Percentiles rank a stretch among this genome's conserved stretches.
Conservation (phyloP, 2,797 vertebrate species). For the Spea hammondii region DNA sequence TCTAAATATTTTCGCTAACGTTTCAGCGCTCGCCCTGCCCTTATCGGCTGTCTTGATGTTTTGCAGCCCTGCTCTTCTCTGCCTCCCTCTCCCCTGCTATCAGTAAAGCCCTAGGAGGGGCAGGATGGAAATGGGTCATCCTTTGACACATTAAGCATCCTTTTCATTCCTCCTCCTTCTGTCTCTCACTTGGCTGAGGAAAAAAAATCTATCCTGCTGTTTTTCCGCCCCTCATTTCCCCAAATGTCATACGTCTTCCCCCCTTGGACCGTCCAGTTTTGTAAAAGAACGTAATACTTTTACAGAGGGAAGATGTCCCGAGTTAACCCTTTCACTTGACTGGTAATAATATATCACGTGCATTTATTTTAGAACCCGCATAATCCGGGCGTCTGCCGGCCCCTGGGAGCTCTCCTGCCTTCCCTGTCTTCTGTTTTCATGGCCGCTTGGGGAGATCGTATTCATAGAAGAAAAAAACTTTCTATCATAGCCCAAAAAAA, state of each 20-base stretch:
- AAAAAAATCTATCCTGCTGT: conserved; percentile 2
- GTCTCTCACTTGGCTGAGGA: conserved; percentile 17
- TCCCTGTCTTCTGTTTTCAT: too few relatives aligned
- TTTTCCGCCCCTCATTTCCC: conserved; percentile 13
- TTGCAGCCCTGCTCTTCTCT: conserved; percentile 65
- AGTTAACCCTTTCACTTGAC: too few relatives aligned
- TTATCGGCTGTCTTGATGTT: conserved; percentile 78
- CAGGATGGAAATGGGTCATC: conserved; percentile 40
- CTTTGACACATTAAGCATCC: conserved; percentile 44
- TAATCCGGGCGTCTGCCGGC: too few relatives aligned
- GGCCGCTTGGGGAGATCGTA: too few relatives aligned
- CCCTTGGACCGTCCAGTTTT: conserved; percentile 19
- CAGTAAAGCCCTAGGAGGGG: conserved; percentile 42
- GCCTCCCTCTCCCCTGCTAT: conserved; percentile 53
- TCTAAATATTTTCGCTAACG: conserved; percentile 85
- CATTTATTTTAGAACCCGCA: too few relatives aligned
- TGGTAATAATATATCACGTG: too few relatives aligned
- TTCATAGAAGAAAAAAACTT: too few relatives aligned
- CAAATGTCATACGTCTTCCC: conserved; percentile 44
- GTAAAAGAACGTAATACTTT: background rate
- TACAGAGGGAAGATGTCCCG: too few relatives aligned
- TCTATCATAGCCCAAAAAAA: too few relatives aligned
- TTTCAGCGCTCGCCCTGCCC: conserved; percentile 68
- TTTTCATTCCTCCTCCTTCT: conserved; percentile 23
- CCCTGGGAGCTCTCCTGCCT: too few relatives aligned